Evolutionary conservation across 2,888 invertebrate genomes (phyloP).

Genomic region (Hermaeophaga mercurialis): DNA sequence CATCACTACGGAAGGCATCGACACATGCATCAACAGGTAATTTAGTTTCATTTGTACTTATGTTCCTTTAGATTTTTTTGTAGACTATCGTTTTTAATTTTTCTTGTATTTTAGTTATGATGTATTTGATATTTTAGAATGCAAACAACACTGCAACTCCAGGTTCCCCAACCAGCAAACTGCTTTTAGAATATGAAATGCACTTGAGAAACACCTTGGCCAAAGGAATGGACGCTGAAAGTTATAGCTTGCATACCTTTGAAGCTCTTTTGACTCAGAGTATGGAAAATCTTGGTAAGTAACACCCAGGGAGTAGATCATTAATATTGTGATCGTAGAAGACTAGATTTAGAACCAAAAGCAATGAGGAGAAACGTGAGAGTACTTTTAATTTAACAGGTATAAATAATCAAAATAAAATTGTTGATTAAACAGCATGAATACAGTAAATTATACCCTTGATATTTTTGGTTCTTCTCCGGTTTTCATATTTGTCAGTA

Average conservation of each 20-base stretch:
- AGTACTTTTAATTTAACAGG: too few relatives aligned
- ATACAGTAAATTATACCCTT: too few relatives aligned
- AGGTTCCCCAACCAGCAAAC: conserved; percentile 81
- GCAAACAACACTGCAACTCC: conserved; percentile 76
- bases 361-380: too few relatives aligned
- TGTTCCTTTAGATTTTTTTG: too few relatives aligned
- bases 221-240: conserved; percentile 94
- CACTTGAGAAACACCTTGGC: conserved; percentile 90
- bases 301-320: neutral
- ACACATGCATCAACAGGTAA: conserved; percentile 69
- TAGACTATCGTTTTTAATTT: too few relatives aligned
- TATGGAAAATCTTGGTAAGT: conserved; percentile 89
- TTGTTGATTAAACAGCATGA: too few relatives aligned
- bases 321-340: neutral
- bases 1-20: conserved; percentile 66
- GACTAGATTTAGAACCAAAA: neutral
- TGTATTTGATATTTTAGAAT: conserved; percentile 56
- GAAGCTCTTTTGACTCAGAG: conserved; percentile 91
- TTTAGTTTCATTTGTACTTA: neutral
- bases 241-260: conserved; percentile 91
- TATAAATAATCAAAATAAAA: too few relatives aligned
- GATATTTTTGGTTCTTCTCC: too few relatives aligned
- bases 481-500: neutral
- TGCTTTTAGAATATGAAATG: conserved; percentile 92
- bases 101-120: too few relatives aligned